Percentiles rank a stretch among this genome's conserved stretches.
phyloP scores from a whole-genome alignment of 2,888 invertebrate genomes.

The Acleris emargana region DNA sequence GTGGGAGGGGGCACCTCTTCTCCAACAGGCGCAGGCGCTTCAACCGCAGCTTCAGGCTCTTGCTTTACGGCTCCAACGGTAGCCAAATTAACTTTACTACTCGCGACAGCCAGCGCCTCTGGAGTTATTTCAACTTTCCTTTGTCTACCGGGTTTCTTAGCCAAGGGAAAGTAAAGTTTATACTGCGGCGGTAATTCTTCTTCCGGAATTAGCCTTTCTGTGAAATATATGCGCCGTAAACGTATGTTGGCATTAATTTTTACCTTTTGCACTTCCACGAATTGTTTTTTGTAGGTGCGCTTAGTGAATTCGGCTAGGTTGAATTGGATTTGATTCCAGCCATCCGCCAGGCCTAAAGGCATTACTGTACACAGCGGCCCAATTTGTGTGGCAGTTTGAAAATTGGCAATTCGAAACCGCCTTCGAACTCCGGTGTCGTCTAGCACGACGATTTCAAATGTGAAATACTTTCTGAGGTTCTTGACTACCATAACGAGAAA shows the following conservation, averaged over 20 bases:
- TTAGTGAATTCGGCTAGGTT: conserved; percentile 98
- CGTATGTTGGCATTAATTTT: conserved; percentile 99
- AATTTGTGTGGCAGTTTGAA: conserved; percentile 90
- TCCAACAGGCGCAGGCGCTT: not conserved
- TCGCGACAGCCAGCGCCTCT: conserved; percentile 36
- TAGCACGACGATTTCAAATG: conserved; percentile 92
- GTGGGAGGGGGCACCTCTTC: not conserved
- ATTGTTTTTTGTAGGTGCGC: conserved; percentile 97
- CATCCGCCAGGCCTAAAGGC: conserved; percentile 96
- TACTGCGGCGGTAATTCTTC: conserved; percentile 96
- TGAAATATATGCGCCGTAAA: conserved; percentile 95
- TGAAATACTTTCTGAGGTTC: conserved; percentile 98
- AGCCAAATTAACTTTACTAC: not conserved
- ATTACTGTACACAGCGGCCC: conserved; percentile 96
- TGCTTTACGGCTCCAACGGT: no score
- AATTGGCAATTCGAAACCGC: conserved; percentile 97
- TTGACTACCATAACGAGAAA: conserved; percentile 98
- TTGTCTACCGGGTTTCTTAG: conserved; percentile 57
- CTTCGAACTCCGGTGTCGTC: conserved; percentile 96
- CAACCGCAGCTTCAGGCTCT: no score
- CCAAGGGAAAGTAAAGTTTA: conserved; percentile 89
- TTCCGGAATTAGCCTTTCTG: conserved; percentile 93
- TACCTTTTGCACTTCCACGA: conserved; percentile 93
- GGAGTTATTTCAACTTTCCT: conserved; percentile 42
- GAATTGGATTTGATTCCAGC: conserved; percentile 96